These are phyloP conservation scores for Mobula birostris DNA, from an alignment of 2,113 vertebrate genomes.

Conservation along the genomic window DNA sequence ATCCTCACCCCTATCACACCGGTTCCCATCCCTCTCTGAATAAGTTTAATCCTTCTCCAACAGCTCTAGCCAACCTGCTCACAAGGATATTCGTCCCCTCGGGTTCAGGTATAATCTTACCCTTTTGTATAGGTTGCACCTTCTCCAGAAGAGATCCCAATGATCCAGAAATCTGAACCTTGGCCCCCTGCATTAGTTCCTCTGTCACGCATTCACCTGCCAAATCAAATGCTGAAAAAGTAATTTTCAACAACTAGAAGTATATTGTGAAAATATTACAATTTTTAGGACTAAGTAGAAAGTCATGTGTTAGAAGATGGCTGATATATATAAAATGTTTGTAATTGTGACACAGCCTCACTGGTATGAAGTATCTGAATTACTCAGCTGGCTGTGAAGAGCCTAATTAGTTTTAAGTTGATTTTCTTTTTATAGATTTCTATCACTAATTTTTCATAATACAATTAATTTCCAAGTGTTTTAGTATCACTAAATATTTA, in stretches of 20 bases:
- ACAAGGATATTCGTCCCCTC: too few species aligned
- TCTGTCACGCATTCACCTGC: too few species aligned
- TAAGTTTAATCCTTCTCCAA: too few species aligned
- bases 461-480: background rate
- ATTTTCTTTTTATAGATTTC: background rate
- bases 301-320: background rate
- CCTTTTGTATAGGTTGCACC: too few species aligned
- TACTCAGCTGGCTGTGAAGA: constrained; percentile 55
- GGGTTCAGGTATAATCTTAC: too few species aligned
- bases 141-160: too few species aligned
- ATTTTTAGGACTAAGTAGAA: background rate
- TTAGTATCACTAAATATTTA: background rate
- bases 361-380: constrained; percentile 59
- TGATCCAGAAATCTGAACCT: too few species aligned
- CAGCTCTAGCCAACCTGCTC: too few species aligned
- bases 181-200: too few species aligned
- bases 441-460: background rate
- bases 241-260: background rate
- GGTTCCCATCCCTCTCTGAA: too few species aligned
- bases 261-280: background rate
- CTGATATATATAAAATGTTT: background rate
- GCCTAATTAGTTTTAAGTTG: background rate
- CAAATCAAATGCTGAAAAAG: background rate
- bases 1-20: too few species aligned
- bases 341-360: background rate